phyloP scores from a whole-genome alignment of 37 sponge, comb jelly and placozoan species.

The Hexactinellida sp. region DNA sequence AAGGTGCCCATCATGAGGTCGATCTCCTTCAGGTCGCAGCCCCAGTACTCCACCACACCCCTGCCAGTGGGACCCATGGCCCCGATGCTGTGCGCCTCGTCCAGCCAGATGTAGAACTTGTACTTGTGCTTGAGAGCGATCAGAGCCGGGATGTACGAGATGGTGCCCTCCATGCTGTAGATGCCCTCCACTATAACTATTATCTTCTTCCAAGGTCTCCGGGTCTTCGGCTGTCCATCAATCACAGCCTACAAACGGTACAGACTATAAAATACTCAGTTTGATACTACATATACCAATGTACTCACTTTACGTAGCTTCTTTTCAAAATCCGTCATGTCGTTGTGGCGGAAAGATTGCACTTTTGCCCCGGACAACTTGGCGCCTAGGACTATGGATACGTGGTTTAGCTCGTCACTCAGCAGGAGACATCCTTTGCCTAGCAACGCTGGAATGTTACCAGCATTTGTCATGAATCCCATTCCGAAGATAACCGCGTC shows the following conservation, averaged over 20 bases:
- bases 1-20: slow-evolving; percentile 99
- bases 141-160: slow-evolving; percentile 57
- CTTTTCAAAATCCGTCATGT: slow-evolving; percentile 58
- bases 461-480: slow-evolving; percentile 97
- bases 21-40: slow-evolving; percentile 67
- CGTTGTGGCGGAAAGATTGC: slow-evolving; percentile 81
- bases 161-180: slow-evolving; percentile 98
- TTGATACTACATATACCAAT: no score
- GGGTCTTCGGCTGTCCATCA: slow-evolving; percentile 80
- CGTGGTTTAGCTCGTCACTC: slow-evolving; percentile 91
- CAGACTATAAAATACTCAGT: no score
- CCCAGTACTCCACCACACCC: slow-evolving; percentile 82
- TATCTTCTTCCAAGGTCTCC: slow-evolving; percentile 93
- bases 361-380: slow-evolving; percentile 73
- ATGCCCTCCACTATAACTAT: slow-evolving; percentile 92
- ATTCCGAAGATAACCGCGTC: slow-evolving; percentile 89
- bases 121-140: slow-evolving; percentile 92
- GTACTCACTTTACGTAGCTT: slow-evolving; percentile 36
- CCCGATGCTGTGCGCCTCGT: slow-evolving; percentile 99
- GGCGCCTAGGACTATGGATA: slow-evolving; percentile 74
- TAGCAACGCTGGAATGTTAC: slow-evolving; percentile 73
- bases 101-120: slow-evolving; percentile 90
- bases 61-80: slow-evolving; percentile 84
- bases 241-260: slow-evolving; percentile 37
- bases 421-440: slow-evolving; percentile 81